Evolutionary conservation across 2,113 vertebrate species (phyloP).

Genomic region (Cyrtonyx montezumae): DNA sequence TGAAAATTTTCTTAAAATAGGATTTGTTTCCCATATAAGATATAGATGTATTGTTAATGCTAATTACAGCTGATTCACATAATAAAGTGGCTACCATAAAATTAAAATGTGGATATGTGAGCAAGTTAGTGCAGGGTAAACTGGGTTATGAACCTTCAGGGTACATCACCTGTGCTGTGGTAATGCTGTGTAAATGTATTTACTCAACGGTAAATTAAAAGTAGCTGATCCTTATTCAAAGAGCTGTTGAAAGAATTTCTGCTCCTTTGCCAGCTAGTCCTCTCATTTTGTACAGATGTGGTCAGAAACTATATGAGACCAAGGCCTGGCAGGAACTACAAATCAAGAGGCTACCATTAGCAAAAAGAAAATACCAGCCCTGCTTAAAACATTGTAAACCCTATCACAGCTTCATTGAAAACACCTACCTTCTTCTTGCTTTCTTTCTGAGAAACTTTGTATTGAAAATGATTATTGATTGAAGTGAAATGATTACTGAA

Average conservation of each 20-base stretch:
- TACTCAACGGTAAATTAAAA: constrained; percentile 16
- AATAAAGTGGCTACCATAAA: constrained; percentile 2
- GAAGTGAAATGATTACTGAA: no score
- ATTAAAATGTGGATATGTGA: not conserved
- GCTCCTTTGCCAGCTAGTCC: constrained; percentile 32
- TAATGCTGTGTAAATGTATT: not conserved
- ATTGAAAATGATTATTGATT: not conserved
- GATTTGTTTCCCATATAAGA: not conserved
- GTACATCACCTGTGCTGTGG: constrained; percentile 42
- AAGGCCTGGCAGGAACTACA: constrained; percentile 12
- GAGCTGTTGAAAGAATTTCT: constrained; percentile 48
- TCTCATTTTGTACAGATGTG: constrained; percentile 38
- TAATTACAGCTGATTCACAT: constrained; percentile 12
- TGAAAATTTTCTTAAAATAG: not conserved
- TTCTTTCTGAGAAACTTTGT: not conserved
- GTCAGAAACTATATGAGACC: not conserved
- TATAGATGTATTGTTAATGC: not conserved
- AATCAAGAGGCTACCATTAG: not conserved
- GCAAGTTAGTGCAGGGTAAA: constrained; percentile 4
- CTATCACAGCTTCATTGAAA: not conserved
- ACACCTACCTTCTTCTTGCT: not conserved
- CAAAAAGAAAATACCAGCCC: not conserved
- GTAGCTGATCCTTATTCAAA: constrained; percentile 51
- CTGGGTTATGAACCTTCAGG: constrained; percentile 14
- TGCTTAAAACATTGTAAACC: not conserved